Evolutionary conservation across 1,140 invertebrate genomes (phyloP).

Genomic region (Penaeus indicus): DNA sequence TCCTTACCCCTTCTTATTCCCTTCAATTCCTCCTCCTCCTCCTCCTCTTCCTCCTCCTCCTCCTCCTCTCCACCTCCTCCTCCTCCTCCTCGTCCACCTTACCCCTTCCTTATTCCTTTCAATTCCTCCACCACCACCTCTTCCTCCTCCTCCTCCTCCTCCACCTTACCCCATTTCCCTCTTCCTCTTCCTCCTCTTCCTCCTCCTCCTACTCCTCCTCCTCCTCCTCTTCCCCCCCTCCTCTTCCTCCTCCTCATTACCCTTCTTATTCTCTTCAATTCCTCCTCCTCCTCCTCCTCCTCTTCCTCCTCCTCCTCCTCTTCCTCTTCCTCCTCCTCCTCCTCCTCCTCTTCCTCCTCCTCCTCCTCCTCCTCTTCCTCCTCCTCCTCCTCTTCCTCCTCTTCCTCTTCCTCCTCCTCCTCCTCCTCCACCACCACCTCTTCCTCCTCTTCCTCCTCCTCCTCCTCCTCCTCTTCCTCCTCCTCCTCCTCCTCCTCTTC

Average conservation of each 20-base stretch:
- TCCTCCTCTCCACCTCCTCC: background rate
- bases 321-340: background rate
- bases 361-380: background rate
- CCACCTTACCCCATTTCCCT: background rate
- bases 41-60: conserved; percentile 1
- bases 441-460: background rate
- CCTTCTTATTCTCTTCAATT: no score
- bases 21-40: conserved; percentile 1
- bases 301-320: no score
- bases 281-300: no score
- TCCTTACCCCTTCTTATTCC: background rate
- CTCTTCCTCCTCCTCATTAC: background rate
- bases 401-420: conserved; percentile 1
- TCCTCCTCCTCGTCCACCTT: conserved; percentile 8
- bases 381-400: conserved; percentile 10
- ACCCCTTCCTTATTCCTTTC: background rate
- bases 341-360: no score
- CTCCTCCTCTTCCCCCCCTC: no score
- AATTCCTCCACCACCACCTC: background rate
- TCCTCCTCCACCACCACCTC: background rate
- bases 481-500: conserved; percentile 10
- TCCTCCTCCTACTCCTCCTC: no score
- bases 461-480: background rate
- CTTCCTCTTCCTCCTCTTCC: no score
- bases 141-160: background rate